These are phyloP conservation scores for Capromys pilorides DNA, from an alignment of 2,797 vertebrate genomes.

Conservation along the genomic window DNA sequence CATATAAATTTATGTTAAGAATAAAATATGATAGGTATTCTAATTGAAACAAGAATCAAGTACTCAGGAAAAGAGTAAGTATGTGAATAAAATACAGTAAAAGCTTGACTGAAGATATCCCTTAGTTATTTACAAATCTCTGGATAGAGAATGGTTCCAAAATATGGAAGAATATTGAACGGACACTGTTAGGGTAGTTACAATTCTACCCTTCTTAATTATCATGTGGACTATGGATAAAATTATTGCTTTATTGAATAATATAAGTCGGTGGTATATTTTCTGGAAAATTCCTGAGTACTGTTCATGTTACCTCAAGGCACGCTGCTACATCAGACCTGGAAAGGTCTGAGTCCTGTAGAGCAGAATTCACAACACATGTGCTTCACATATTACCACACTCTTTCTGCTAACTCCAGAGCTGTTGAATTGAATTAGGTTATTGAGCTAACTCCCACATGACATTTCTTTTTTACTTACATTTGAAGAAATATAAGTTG, in stretches of 20 bases:
- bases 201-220: background rate
- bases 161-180: background rate
- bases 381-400: background rate
- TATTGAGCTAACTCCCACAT: background rate
- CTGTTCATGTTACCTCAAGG: background rate
- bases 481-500: constrained; percentile 43
- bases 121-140: background rate
- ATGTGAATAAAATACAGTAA: background rate
- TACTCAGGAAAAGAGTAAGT: background rate
- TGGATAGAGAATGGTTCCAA: background rate
- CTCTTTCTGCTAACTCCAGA: background rate
- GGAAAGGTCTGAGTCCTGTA: background rate
- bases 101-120: background rate
- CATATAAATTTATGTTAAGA: background rate
- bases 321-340: background rate
- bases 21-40: background rate
- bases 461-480: constrained; percentile 46
- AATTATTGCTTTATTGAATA: background rate
- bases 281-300: background rate
- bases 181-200: background rate
- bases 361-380: background rate
- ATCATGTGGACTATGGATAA: background rate
- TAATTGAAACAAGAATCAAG: background rate
- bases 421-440: constrained; percentile 4
- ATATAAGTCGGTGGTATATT: background rate